These are phyloP conservation scores for Nomada fucata DNA, from an alignment of 2,888 invertebrate genomes.

Conservation along the genomic window DNA sequence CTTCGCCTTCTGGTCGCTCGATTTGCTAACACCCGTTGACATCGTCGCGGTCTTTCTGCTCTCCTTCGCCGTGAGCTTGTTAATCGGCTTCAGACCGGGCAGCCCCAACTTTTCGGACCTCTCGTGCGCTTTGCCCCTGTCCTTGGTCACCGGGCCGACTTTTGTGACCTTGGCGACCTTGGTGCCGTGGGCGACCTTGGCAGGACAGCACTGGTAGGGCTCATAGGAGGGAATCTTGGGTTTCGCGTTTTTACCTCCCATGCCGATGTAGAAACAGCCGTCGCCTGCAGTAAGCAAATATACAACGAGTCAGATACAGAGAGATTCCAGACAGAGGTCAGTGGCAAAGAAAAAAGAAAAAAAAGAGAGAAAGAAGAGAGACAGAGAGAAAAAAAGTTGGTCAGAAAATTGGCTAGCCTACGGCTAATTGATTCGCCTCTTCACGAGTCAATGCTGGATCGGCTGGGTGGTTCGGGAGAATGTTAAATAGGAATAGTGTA, in stretches of 20 bases:
- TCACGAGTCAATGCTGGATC: conserved; percentile 67
- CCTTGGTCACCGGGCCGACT: conserved; percentile 84
- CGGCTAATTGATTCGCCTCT: conserved; percentile 56
- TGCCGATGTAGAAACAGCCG: conserved; percentile 98
- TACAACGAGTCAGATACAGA: conserved; percentile 84
- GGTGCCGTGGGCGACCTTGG: conserved; percentile 91
- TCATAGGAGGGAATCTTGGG: conserved; percentile 91
- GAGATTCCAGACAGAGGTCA: conserved; percentile 46
- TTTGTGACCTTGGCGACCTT: conserved; percentile 93
- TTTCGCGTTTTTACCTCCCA: conserved; percentile 93
- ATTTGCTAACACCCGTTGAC: conserved; percentile 73
- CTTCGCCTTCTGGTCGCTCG: conserved; percentile 86
- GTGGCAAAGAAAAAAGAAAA: conserved; percentile 8
- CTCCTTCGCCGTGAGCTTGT: conserved; percentile 84
- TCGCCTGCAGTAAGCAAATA: conserved; percentile 98
- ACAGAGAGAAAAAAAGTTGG: conserved; percentile 51
- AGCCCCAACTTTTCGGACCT: conserved; percentile 68
- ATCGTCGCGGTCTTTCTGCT: conserved; percentile 81
- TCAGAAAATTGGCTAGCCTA: conserved; percentile 70
- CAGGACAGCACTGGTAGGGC: conserved; percentile 97
- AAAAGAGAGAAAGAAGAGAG: conserved; percentile 37
- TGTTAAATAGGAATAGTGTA: not conserved
- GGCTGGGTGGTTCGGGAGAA: conserved; percentile 1
- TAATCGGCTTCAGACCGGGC: conserved; percentile 81
- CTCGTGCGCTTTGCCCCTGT: conserved; percentile 67